Base-by-base conservation (phyloP, 1,140 invertebrate species). In the Drosophila albomicans region DNA sequence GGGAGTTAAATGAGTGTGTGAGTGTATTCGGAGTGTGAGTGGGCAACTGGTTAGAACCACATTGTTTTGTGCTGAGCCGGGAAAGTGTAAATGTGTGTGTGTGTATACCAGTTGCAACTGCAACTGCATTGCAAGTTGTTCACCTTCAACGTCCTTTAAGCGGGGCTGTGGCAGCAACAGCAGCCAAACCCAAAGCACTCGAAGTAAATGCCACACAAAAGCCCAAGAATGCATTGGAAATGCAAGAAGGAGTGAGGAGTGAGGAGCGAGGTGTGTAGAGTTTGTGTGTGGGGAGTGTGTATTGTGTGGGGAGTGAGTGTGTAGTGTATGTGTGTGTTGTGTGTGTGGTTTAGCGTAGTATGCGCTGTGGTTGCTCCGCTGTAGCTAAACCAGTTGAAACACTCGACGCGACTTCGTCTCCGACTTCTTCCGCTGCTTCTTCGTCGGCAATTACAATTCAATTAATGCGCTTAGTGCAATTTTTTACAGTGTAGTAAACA, bases 71-170 rank as follows among this genome's bases (percentile, higher is more conserved):
- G 28, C 48, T 38, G 10, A 35, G 11, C 32, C 25, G 35, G 49
- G 10, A 52, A 43, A 56, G 32, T 56, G 52, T 38, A n/a, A 16
- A 13, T 45, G 38, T 45, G 30, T 57, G 54, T 28, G 49, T 30
- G 28, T n/a, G 28, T n/a, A 57, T 25, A 38, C 58, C 49, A 62
- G 38, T 48, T 48, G 10, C 20, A 3, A 16, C 46, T 43, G 3
- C 7, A 41, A n/a, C 10, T 38, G 35, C 35, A n/a, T 49, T 67
- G 64, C 69, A 48, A 78, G 87, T 85, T 81, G 88, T 91, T 91
- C 88, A 91, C 88, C 88, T 91, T 91, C 88, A 91, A 70, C 88
- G 88, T 91, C 88, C 88, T 91, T 91, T 81, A 82, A 81, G 84
- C 74, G 52, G 72, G 61, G 57, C 63, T 75, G 71, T 59, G 20